Conservation (phyloP, 2,888 invertebrate genomes). For the Microctonus hyperodae region DNA sequence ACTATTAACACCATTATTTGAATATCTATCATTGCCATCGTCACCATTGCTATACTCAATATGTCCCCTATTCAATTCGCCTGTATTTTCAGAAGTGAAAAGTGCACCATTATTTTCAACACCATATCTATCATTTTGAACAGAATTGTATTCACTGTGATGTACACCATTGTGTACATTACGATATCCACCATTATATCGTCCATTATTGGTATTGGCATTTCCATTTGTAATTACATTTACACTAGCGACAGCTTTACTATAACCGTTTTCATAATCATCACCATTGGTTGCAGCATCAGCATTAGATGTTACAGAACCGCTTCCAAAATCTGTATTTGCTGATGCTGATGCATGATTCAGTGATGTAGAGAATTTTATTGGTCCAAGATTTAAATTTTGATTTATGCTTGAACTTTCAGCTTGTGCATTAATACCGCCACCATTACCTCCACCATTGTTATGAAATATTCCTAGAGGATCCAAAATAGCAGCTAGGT, state of each 20-base stretch:
- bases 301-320: conserved; percentile 35
- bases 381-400: conserved; percentile 48
- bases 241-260: conserved; percentile 35
- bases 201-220: conserved; percentile 22
- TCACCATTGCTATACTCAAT: conserved; percentile 12
- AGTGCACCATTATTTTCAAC: conserved; percentile 21
- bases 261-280: conserved; percentile 29
- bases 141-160: conserved; percentile 12
- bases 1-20: conserved; percentile 28
- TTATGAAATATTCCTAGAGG: conserved; percentile 49
- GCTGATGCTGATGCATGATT: conserved; percentile 45
- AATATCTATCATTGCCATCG: neutral
- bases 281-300: conserved; percentile 33
- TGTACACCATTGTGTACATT: conserved; percentile 15
- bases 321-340: conserved; percentile 38
- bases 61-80: conserved; percentile 19
- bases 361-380: conserved; percentile 46
- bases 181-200: conserved; percentile 25
- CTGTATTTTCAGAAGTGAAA: conserved; percentile 30
- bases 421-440: conserved; percentile 27
- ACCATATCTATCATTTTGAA: conserved; percentile 20
- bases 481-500: conserved; percentile 45
- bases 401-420: conserved; percentile 43
- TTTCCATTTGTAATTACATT: conserved; percentile 30
- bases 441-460: conserved; percentile 27